Conservation (phyloP, 2,797 vertebrate species). For the Uromys caudimaculatus region DNA sequence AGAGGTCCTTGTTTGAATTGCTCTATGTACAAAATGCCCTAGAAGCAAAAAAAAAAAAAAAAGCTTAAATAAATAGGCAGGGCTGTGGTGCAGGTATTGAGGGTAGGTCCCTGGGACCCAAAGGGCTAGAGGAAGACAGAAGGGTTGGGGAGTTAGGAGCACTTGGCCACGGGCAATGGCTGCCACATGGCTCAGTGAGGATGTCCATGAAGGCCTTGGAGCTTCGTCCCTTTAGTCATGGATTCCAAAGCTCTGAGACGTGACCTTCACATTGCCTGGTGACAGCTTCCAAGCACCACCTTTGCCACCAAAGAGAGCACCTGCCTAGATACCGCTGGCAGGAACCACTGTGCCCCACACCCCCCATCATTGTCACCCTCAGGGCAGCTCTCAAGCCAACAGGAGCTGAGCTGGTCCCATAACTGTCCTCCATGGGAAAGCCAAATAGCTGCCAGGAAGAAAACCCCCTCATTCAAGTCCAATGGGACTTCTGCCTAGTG, state of each 20-base stretch:
- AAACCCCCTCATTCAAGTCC: neutral
- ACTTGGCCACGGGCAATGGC: neutral
- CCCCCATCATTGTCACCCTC: neutral
- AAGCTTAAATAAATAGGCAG: constrained; percentile 87
- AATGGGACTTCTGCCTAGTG: neutral
- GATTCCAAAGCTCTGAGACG: neutral
- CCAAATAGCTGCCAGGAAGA: neutral
- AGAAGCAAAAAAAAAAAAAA: constrained; percentile 67
- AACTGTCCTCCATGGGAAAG: neutral
- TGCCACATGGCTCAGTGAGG: neutral
- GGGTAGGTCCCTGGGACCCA: neutral
- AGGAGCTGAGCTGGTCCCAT: neutral
- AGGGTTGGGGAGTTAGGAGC: neutral
- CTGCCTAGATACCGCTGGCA: neutral
- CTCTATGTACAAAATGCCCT: constrained; percentile 77
- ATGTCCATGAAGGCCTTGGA: neutral
- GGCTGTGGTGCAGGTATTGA: constrained; percentile 74
- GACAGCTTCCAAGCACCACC: neutral
- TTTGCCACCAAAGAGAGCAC: no score
- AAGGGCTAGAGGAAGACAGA: neutral
- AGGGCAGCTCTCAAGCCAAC: neutral
- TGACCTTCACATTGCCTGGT: constrained; percentile 9
- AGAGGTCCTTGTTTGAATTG: constrained; percentile 73
- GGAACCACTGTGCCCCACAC: neutral
- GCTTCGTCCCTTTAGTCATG: neutral